Percentiles rank a stretch among this genome's conserved stretches.
These are phyloP conservation scores for Eulemur albifrons DNA, from an alignment of 2,797 vertebrate genomes.

Conservation along the genomic window DNA sequence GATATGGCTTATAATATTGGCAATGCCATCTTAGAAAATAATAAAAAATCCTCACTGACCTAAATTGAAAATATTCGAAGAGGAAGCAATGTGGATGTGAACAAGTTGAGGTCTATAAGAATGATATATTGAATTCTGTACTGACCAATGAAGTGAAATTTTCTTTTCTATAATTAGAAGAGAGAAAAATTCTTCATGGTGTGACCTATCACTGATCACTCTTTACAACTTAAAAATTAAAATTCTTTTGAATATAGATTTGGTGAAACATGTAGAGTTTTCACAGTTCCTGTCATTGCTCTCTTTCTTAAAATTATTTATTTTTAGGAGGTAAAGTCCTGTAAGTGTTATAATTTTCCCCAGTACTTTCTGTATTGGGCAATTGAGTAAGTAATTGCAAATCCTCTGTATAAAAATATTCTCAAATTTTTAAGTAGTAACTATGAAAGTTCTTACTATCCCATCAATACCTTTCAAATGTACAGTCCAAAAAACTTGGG, in stretches of 20 bases:
- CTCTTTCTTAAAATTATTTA: background rate
- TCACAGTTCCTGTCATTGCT: background rate
- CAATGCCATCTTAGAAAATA: background rate
- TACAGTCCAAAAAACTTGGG: background rate
- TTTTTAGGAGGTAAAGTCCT: background rate
- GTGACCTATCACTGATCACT: background rate
- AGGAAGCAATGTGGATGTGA: background rate
- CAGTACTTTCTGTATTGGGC: background rate
- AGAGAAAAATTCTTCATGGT: background rate
- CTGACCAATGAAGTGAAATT: background rate
- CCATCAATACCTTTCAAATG: background rate
- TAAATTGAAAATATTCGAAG: conserved; percentile 16
- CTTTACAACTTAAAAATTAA: background rate
- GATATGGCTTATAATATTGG: background rate
- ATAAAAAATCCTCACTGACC: background rate
- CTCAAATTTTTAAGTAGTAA: background rate
- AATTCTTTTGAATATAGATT: background rate
- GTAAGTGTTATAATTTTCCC: background rate
- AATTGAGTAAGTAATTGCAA: background rate
- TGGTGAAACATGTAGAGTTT: background rate
- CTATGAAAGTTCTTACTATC: background rate
- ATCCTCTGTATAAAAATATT: background rate
- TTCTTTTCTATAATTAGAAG: background rate
- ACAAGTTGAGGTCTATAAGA: background rate
- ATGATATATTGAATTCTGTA: background rate